Conservation (phyloP, 2,113 vertebrate species). For the Oxygymnocypris stewartii region DNA sequence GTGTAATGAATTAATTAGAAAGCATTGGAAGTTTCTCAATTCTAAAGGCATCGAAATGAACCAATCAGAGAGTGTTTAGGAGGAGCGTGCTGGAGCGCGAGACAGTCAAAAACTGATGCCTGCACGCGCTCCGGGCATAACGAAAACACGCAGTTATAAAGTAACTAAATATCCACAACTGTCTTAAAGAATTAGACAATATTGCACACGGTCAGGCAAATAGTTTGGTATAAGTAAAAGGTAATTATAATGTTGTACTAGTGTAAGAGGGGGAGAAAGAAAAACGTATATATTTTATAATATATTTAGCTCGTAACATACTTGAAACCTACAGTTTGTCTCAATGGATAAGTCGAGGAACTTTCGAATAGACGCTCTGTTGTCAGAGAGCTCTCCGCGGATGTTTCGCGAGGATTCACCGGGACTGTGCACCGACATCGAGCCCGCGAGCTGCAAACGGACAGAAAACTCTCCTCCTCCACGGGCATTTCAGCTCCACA, state of each 20-base stretch:
- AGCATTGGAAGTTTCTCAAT: conserved; percentile 43
- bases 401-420: conserved; percentile 56
- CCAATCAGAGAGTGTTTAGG: conserved; percentile 70
- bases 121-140: conserved; percentile 43
- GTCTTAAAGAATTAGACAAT: background rate
- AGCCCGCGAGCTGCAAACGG: conserved; percentile 59
- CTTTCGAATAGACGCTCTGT: conserved; percentile 81
- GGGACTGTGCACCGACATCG: conserved; percentile 56
- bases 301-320: background rate
- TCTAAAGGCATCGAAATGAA: conserved; percentile 37
- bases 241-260: background rate
- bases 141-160: background rate
- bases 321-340: background rate
- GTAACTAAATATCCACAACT: background rate
- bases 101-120: conserved; percentile 48
- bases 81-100: conserved; percentile 13
- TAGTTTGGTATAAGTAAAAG: background rate
- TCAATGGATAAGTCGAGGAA: conserved; percentile 79
- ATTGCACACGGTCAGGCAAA: background rate
- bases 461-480: conserved; percentile 71
- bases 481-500: conserved; percentile 55
- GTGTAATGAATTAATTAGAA: conserved; percentile 63
- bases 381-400: conserved; percentile 72
- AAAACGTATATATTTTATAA: too few relatives aligned
- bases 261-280: background rate